Evolutionary conservation across 2,888 invertebrate genomes (phyloP).

Genomic region (Drosophila algonquin): DNA sequence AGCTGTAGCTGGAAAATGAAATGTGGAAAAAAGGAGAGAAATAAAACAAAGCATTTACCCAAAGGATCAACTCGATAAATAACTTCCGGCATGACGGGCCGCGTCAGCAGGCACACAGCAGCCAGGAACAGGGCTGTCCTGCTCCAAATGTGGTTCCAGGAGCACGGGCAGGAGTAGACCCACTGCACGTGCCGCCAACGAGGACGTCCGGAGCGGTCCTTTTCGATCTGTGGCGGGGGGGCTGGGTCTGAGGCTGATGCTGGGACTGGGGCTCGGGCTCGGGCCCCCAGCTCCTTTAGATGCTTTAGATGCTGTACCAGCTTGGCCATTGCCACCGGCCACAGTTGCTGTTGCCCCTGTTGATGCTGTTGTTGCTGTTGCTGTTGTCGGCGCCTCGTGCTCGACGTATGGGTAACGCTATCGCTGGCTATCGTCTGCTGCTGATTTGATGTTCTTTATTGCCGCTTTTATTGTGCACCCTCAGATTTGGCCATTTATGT

Average conservation of each 20-base stretch:
- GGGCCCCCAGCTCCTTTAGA: constrained; percentile 11
- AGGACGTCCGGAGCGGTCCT: constrained; percentile 22
- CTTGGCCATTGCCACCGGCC: constrained; percentile 58
- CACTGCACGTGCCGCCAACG: constrained; percentile 70
- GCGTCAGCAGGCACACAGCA: constrained; percentile 77
- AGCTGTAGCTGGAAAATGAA: constrained; percentile 22
- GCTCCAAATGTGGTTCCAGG: constrained; percentile 48
- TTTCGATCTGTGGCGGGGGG: neutral
- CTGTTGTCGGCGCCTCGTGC: constrained; percentile 30
- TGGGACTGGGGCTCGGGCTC: constrained; percentile 10
- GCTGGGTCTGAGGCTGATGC: neutral
- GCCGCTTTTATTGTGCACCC: constrained; percentile 61
- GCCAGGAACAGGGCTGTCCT: constrained; percentile 75
- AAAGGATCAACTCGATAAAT: constrained; percentile 84
- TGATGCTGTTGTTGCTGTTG: constrained; percentile 29
- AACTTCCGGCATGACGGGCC: constrained; percentile 82
- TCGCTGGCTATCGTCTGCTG: constrained; percentile 54
- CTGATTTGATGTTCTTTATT: constrained; percentile 68
- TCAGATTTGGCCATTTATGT: constrained; percentile 68
- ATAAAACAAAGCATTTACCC: constrained; percentile 80
- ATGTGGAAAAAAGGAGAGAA: constrained; percentile 26
- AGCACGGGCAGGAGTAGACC: constrained; percentile 48
- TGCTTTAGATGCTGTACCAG: constrained; percentile 48
- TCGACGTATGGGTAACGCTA: constrained; percentile 42
- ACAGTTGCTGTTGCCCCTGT: constrained; percentile 39